Conservation (phyloP, 2,888 invertebrate genomes). For the Caenorhabditis doughertyi region DNA sequence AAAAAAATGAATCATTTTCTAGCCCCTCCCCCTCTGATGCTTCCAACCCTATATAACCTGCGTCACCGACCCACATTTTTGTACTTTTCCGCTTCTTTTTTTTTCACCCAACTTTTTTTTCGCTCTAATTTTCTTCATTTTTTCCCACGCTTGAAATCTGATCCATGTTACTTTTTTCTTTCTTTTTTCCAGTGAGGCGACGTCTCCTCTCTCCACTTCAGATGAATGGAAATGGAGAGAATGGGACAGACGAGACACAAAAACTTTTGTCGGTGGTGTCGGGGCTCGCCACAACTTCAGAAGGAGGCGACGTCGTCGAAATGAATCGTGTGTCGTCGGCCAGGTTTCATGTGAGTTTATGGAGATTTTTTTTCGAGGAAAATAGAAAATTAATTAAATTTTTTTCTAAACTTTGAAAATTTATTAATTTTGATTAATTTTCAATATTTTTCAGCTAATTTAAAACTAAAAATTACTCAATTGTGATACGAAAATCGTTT, state of each 20-base stretch:
- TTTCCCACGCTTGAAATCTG: conserved; percentile 20
- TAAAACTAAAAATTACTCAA: background rate
- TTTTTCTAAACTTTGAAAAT: background rate
- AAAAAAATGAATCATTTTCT: conserved; percentile 30
- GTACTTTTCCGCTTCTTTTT: background rate
- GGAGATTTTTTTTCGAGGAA: too few relatives aligned
- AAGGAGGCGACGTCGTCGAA: conserved; percentile 20
- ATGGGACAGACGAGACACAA: conserved; percentile 51
- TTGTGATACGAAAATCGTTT: background rate
- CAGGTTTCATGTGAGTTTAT: conserved; percentile 56
- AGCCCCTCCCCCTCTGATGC: conserved; percentile 10
- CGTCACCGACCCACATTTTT: background rate
- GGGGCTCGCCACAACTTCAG: too few relatives aligned
- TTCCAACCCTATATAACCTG: background rate
- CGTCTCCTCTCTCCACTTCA: background rate
- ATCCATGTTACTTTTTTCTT: conserved; percentile 9
- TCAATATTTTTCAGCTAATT: background rate
- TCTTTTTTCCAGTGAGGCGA: background rate
- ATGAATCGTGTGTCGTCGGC: conserved; percentile 58
- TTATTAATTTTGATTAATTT: background rate
- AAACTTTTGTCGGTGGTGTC: conserved; percentile 42
- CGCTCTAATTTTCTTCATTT: background rate
- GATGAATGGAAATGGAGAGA: conserved; percentile 54
- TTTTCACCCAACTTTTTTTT: background rate
- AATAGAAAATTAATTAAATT: too few relatives aligned